Evolutionary conservation across 2,113 vertebrate species (phyloP), one percentile per base, ranked within the genome.

Genomic region (Etheostoma spectabile): DNA sequence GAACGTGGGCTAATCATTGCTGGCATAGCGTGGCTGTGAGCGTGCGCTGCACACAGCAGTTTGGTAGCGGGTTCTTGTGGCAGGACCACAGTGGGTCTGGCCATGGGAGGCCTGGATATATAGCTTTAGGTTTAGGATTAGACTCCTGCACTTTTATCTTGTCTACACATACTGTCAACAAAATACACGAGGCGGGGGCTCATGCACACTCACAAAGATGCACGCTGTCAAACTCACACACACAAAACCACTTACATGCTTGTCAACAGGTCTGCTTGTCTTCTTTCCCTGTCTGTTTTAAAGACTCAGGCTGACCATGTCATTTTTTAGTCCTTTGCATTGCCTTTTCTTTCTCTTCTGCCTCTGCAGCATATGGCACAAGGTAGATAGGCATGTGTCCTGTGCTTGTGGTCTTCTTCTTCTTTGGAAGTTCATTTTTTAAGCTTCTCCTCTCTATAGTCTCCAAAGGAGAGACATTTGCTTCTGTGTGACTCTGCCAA

Each of bases 371-470:
- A 88, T 86, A 86, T 89, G 84, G 82, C 61, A 74, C 51, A 75
- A 74, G 85, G 73, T 88, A 90, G 89, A 88, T 89, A 90, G 79
- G 71, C 85, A 82, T 86, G 63, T 73, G 42, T 86, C 48, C 3
- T 76, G 52, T 80, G 82, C 69, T 74, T 84, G 56, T 89, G 77
- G 84, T 81, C 60, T 46, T 85, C 70, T 61, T 77, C 63, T 72
- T 79, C 80, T 86, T 86, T 82, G 68, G 57, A 86, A 89, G 74
- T 86, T 82, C 33, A 60, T 83, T 86, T 85, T 79, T 77, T 71
- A 82, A 87, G 87, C 62, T 66, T 79, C 70, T 33, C 1, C 64
- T 88, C 77, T 46, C 42, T 77, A 49, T 46, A 84, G 64, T 38
- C 69, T 86, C 74, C 52, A 88, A 86, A 89, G 51, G 59, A 79